phyloP scores from a whole-genome alignment of 2,888 invertebrate genomes.

The Zelleria hepariella region DNA sequence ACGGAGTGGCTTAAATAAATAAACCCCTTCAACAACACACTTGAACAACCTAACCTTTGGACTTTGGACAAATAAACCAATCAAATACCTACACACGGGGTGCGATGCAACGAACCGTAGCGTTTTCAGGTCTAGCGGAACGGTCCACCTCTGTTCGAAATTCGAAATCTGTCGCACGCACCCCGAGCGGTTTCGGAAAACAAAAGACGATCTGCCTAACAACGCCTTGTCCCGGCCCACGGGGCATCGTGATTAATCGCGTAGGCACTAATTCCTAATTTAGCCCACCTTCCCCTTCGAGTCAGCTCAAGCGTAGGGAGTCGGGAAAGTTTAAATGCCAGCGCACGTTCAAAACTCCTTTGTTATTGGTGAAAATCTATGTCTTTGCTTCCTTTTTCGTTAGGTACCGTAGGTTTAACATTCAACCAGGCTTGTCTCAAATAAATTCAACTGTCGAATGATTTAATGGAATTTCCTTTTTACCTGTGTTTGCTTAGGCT shows the following conservation, averaged over 20 bases:
- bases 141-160: slow-evolving; percentile 23
- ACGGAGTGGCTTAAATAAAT: background rate
- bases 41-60: slow-evolving; percentile 39
- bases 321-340: slow-evolving; percentile 5
- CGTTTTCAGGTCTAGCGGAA: slow-evolving; percentile 60
- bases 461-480: background rate
- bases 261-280: slow-evolving; percentile 69
- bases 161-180: slow-evolving; percentile 18
- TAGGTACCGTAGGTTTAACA: background rate
- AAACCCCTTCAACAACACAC: background rate
- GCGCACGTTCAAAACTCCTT: background rate
- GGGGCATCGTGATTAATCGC: slow-evolving; percentile 62
- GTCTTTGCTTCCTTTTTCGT: background rate
- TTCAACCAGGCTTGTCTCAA: background rate
- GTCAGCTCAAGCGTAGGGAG: background rate
- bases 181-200: slow-evolving; percentile 26
- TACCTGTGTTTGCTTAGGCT: background rate
- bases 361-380: slow-evolving; percentile 9
- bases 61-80: slow-evolving; percentile 34
- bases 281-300: slow-evolving; percentile 57
- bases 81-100: slow-evolving; percentile 42
- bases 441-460: background rate
- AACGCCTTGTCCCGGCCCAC: background rate
- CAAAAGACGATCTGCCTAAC: slow-evolving; percentile 25
- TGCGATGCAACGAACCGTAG: slow-evolving; percentile 54